Evolutionary conservation across 2,113 vertebrate species (phyloP).

Genomic region (Crotalus viridis): DNA sequence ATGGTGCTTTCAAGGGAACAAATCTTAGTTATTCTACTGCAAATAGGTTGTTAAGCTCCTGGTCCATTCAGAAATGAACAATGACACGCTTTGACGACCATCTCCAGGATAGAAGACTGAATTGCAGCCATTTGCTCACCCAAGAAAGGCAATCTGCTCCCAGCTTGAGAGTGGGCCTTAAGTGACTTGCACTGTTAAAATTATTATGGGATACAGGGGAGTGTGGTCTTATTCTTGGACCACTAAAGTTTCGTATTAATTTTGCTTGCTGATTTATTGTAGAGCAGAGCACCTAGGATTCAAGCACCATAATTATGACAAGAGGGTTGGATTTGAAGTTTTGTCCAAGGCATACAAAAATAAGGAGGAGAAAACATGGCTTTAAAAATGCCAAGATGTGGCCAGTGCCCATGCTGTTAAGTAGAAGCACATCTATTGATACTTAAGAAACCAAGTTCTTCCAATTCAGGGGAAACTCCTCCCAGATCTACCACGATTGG

Average conservation of each 20-base stretch:
- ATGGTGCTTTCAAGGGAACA: conserved; percentile 18
- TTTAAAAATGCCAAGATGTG: not conserved
- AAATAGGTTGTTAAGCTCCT: not conserved
- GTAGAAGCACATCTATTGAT: not conserved
- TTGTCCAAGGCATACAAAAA: not conserved
- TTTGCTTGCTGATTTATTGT: conserved; percentile 1
- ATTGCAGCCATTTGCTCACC: conserved; percentile 27
- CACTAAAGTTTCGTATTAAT: conserved; percentile 16
- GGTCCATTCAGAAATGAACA: conserved; percentile 15
- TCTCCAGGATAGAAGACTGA: not conserved
- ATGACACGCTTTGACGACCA: conserved; percentile 11
- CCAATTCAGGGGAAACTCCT: not conserved
- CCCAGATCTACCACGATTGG: not conserved
- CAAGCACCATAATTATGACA: conserved; percentile 5
- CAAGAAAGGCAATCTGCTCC: not conserved
- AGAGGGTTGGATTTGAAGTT: conserved; percentile 3
- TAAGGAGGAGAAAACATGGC: not conserved
- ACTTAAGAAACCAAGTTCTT: not conserved
- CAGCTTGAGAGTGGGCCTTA: not conserved
- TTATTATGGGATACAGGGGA: conserved; percentile 18
- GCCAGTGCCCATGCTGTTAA: not conserved
- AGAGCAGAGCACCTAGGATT: conserved; percentile 12
- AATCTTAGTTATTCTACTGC: conserved; percentile 5
- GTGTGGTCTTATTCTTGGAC: not conserved
- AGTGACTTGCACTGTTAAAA: not conserved